Conservation (phyloP, 2,797 vertebrate genomes). For the Paratrypauchen microcephalus region DNA sequence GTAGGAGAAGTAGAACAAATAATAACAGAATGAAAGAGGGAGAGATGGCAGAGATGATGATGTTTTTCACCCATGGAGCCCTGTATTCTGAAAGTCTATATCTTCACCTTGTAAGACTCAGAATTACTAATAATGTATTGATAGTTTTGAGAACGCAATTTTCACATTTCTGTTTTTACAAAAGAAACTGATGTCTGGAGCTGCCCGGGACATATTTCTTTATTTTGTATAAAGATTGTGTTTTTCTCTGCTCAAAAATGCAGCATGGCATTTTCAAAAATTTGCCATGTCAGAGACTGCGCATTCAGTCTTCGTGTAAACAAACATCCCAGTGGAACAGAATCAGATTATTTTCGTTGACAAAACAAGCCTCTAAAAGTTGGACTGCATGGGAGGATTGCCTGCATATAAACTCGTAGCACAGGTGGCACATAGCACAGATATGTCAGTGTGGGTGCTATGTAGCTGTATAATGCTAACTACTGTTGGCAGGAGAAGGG, state of each 20-base stretch:
- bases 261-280: slow-evolving; percentile 3
- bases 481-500: slow-evolving; percentile 63
- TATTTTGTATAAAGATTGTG: slow-evolving; percentile 1
- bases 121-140: background rate
- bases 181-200: background rate
- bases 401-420: slow-evolving; percentile 38
- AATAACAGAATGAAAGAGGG: too few relatives aligned
- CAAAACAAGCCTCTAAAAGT: background rate
- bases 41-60: background rate
- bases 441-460: slow-evolving; percentile 37
- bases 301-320: slow-evolving; percentile 1
- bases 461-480: slow-evolving; percentile 48
- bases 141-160: background rate
- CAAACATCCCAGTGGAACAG: slow-evolving; percentile 6
- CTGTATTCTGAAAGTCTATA: background rate
- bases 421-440: slow-evolving; percentile 41
- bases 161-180: background rate
- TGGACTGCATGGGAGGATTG: background rate
- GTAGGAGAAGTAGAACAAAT: too few relatives aligned
- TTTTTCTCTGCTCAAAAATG: slow-evolving; percentile 8
- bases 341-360: background rate
- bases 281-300: slow-evolving; percentile 8
- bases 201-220: background rate
- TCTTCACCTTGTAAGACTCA: background rate
- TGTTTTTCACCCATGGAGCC: background rate